phyloP scores from a whole-genome alignment of 1,140 invertebrate species.

The Scaptomyza pallida region DNA sequence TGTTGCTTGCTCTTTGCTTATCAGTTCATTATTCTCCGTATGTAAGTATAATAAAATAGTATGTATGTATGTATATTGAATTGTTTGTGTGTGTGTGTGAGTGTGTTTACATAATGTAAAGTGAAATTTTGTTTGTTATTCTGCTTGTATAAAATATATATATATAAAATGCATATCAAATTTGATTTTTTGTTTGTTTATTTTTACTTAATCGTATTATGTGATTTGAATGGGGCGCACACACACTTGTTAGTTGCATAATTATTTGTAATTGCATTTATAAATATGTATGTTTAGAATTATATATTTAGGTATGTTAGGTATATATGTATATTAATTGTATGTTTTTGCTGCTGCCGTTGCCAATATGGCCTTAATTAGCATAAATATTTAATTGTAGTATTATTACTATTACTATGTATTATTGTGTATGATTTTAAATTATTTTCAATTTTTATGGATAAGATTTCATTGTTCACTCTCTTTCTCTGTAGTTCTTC shows the following conservation, averaged over 20 bases:
- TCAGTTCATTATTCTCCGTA: conserved; percentile 78
- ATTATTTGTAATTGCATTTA: conserved; percentile 43
- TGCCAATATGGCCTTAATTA: conserved; percentile 71
- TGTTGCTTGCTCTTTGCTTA: conserved; percentile 73
- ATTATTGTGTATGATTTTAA: conserved; percentile 57
- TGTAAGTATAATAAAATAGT: conserved; percentile 59
- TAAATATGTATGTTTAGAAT: conserved; percentile 47
- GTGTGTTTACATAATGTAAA: conserved; percentile 16
- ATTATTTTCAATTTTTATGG: conserved; percentile 10
- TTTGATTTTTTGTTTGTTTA: conserved; percentile 38
- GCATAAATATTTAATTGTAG: conserved; percentile 42
- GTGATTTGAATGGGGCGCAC: conserved; percentile 52
- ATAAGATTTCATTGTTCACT: conserved; percentile 30
- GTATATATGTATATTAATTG: conserved; percentile 44
- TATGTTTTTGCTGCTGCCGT: conserved; percentile 24
- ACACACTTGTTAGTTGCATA: conserved; percentile 43
- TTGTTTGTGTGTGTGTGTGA: conserved; percentile 15
- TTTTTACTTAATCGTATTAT: conserved; percentile 37
- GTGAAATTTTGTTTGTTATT: conserved; percentile 14
- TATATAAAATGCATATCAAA: conserved; percentile 81
- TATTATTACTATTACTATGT: conserved; percentile 37
- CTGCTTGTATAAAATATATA: conserved; percentile 63
- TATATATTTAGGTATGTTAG: too few relatives aligned
- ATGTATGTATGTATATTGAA: conserved; percentile 32
- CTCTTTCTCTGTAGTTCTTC: too few relatives aligned